These are phyloP conservation scores for Ethmia dodecea DNA, from an alignment of 2,888 invertebrate genomes.

Conservation along the genomic window DNA sequence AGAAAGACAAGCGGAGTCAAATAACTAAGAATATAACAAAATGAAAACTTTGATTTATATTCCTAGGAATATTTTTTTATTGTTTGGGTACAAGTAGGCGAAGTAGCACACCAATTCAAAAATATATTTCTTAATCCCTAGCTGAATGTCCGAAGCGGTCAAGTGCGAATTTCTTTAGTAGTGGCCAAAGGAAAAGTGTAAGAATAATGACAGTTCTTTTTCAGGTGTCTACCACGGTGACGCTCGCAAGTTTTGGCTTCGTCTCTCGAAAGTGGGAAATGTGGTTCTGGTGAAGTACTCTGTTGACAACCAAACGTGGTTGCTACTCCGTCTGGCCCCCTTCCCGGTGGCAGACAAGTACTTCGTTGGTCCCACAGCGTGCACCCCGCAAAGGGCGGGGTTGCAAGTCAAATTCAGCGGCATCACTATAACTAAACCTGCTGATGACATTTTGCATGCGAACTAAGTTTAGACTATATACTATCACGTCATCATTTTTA, in stretches of 20 bases:
- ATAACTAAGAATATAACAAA: too few species aligned
- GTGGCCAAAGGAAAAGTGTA: too few species aligned
- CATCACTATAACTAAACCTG: conserved; percentile 33
- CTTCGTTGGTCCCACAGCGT: conserved; percentile 50
- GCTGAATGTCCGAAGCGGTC: too few species aligned
- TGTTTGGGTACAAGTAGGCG: too few species aligned
- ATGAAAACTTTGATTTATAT: too few species aligned
- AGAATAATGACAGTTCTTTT: conserved; percentile 21
- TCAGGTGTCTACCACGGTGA: conserved; percentile 51
- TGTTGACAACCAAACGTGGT: conserved; percentile 41
- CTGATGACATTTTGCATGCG: conserved; percentile 48
- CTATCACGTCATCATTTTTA: too few species aligned
- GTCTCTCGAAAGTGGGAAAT: conserved; percentile 37
- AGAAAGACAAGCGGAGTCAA: too few species aligned
- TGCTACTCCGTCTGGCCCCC: conserved; percentile 40
- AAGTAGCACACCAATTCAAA: too few species aligned
- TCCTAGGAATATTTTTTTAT: too few species aligned
- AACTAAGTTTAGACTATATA: too few species aligned
- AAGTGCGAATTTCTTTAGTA: too few species aligned
- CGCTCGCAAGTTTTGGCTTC: conserved; percentile 51
- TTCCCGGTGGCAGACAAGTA: conserved; percentile 31
- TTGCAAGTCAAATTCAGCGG: conserved; percentile 43
- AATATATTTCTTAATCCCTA: too few species aligned
- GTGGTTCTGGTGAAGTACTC: conserved; percentile 57
- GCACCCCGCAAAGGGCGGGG: conserved; percentile 47